phyloP scores from a whole-genome alignment of 2,797 vertebrate species.

The Gadopsis marmoratus region DNA sequence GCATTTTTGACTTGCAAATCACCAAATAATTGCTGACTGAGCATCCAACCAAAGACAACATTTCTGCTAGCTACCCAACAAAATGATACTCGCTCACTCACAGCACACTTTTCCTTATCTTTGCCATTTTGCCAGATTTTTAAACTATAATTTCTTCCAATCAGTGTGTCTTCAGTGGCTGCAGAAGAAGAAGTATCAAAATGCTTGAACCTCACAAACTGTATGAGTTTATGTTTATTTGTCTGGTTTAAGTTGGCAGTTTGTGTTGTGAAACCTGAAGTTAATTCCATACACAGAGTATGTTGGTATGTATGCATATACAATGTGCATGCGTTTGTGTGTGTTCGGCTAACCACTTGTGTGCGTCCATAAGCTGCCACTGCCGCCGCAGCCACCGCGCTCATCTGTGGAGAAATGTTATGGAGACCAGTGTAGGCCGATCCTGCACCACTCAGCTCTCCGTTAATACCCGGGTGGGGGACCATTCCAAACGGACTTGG shows the following conservation, averaged over 20 bases:
- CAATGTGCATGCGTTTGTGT: conserved; percentile 2
- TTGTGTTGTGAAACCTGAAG: neutral
- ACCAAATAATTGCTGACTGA: neutral
- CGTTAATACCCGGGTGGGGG: conserved; percentile 95
- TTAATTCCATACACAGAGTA: neutral
- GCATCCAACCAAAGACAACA: neutral
- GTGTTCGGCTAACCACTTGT: conserved; percentile 90
- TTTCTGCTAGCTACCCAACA: neutral
- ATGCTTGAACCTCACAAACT: neutral
- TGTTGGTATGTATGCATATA: neutral
- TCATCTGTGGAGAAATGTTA: conserved; percentile 94
- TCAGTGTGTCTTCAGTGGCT: neutral
- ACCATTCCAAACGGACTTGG: conserved; percentile 94
- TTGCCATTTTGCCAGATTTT: neutral
- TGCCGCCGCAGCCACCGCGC: conserved; percentile 89
- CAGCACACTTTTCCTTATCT: neutral
- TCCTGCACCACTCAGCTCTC: conserved; percentile 90
- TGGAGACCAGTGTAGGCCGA: conserved; percentile 91
- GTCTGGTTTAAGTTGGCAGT: neutral
- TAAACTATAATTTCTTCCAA: neutral
- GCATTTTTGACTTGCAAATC: neutral
- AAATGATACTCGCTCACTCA: neutral
- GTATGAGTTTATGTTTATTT: neutral
- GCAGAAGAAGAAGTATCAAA: neutral
- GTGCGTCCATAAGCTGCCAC: conserved; percentile 91